Evolutionary conservation across 2,113 vertebrate species (phyloP), one percentile per base, ranked within the genome.

Genomic region (Tonatia bakeri): DNA sequence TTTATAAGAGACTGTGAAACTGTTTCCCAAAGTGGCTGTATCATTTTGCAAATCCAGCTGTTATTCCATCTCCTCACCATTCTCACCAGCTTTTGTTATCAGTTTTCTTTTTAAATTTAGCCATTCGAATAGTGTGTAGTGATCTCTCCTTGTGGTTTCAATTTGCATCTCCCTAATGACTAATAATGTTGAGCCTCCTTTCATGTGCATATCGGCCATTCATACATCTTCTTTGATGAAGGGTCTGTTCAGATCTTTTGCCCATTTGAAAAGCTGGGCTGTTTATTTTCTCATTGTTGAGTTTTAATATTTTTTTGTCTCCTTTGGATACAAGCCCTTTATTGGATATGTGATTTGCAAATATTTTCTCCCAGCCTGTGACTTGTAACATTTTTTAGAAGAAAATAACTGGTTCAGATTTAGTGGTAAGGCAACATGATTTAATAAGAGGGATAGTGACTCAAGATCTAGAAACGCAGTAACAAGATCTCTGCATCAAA

Each of bases 371-470:
- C 47, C 45, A 43, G 33, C 40, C 24, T 91, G 33, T 83, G 79
- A 89, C 83, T 91, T 33, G 33, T 65, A 91, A 31, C 26, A 8
- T 31, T 76, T 86, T 77, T 80, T 83, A 20, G 19, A 76, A 88
- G 90, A 97, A 96, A 97, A 94, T 93, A 87, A 82, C 64, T 69
- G 96, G 83, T 61, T 97, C 59, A 80, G 94, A 87, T 95, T 94
- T 94, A 67, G 92, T 90, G 96, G 96, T 17, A 79, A 93, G 86
- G n/a, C 86, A 86, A 24, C 80, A 56, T 93, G 85, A 90, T 93
- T 96, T 80, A 91, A 90, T 93, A 73, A 93, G 91, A 67, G 56
- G 88, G 90, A 22, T 19, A 11, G 11, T 87, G 96, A 94, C 47
- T 94, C 94, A 97, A 59, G 77, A 65, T 64, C 22, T 83, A 89